Base-by-base conservation (phyloP, 64 coral and sea anemone genomes). In the Dendronephthya gigantea region DNA sequence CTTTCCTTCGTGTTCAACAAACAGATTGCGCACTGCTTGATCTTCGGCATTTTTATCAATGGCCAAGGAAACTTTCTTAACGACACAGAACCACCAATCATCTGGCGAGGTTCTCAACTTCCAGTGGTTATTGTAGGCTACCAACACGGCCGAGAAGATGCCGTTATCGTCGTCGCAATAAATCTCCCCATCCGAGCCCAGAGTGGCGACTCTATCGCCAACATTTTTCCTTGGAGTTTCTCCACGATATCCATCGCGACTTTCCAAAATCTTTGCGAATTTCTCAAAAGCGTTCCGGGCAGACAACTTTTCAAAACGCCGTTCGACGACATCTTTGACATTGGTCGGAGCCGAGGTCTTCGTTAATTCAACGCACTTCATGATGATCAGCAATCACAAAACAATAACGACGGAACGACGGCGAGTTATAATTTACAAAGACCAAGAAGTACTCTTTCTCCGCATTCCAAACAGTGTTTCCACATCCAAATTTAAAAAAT, bases 31-130 rank as follows among this genome's bases (percentile, higher is more conserved):
- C 22, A 92, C 86, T 27, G 58, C 72, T 30, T 76, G 48, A 62
- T 92, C 88, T 49, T 81, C 32, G 0, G 86, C 30, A 49, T 92
- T 88, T 22, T 85, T 31, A 31, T 92, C 65, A 69, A 92, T 85
- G 4, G 86, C 86, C 7, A 35, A 29, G 19, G 86, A 86, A 2
- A 92, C 83, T 81, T 41, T 62, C 28, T 49, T 88, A 16, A 81
- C 85, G 0, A 92, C 86, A 43, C 86, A 40, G 32, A 81, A 92
- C 90, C 90, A 92, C 90, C 90, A 92, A 40, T 92, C 90, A 5
- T 92, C 90, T 14, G 90, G 90, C 2, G 90, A 92, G 17, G 82
- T 88, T 68, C 90, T 28, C 4, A 92, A 83, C n/a, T 82, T 88
- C 82, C 90, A 92, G 83, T 92, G 90, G 48, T 85, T 49, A 39